Percentiles rank a stretch among this genome's conserved stretches.
These are phyloP conservation scores for Bubo bubo DNA, from an alignment of 2,113 vertebrate genomes.

Conservation along the genomic window DNA sequence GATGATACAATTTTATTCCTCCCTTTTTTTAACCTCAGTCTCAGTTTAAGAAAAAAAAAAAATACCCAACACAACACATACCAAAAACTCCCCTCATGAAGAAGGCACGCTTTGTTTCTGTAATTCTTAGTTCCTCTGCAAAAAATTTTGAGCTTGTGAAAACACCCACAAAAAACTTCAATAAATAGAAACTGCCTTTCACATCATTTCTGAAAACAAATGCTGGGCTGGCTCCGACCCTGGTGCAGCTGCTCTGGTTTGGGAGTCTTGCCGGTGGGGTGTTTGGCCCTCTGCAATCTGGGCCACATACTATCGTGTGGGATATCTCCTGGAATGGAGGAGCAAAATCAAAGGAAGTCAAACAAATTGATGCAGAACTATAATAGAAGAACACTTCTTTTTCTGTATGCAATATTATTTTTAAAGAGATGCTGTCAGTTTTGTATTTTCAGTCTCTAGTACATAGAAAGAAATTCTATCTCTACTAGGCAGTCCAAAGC, in stretches of 20 bases:
- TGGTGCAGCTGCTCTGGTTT: neutral
- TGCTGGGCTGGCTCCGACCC: neutral
- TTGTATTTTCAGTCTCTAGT: neutral
- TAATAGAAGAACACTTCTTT: neutral
- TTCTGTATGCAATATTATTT: neutral
- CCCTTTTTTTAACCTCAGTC: neutral
- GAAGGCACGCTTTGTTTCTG: neutral
- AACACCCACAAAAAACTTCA: conserved; percentile 7
- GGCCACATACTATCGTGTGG: accelerated
- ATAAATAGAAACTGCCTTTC: conserved; percentile 7
- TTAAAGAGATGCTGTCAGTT: neutral
- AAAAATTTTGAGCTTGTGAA: neutral
- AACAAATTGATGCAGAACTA: neutral
- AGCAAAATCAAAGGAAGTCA: neutral
- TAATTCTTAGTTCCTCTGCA: neutral
- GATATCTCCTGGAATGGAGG: neutral
- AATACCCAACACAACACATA: accelerated
- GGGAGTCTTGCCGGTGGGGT: neutral
- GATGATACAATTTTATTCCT: neutral
- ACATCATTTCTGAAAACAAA: neutral
- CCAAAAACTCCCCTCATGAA: neutral
- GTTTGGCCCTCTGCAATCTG: neutral
- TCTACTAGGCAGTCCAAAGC: neutral
- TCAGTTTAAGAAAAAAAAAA: neutral
- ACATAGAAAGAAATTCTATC: neutral